A percentile compares a stretch with the other conserved stretches of the same genome.
phyloP scores from a whole-genome alignment of 2,888 invertebrate genomes.

The Argyresthia albistria region DNA sequence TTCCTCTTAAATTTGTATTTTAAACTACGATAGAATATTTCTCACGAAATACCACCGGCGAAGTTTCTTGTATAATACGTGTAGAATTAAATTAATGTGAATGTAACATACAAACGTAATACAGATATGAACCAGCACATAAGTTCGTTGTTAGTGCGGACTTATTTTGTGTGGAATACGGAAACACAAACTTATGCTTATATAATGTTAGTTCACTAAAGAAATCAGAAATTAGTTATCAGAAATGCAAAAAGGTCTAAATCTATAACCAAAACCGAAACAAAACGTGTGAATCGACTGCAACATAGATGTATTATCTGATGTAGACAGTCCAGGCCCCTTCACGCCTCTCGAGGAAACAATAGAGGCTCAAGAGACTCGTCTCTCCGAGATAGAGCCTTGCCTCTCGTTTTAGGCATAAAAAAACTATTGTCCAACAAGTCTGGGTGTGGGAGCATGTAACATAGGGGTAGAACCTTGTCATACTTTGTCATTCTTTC shows the following conservation, averaged over 20 bases:
- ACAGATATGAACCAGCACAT: too few species aligned
- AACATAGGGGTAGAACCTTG: too few species aligned
- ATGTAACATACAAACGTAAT: neutral
- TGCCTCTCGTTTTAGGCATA: neutral
- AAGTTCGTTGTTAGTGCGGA: too few species aligned
- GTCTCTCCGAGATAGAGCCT: slow-evolving; percentile 1
- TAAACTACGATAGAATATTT: slow-evolving; percentile 24
- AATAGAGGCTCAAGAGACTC: neutral
- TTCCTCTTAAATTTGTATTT: slow-evolving; percentile 21
- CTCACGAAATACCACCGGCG: slow-evolving; percentile 22
- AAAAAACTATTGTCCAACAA: neutral
- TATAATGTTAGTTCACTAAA: too few species aligned
- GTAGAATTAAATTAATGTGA: too few species aligned
- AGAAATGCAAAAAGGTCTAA: too few species aligned
- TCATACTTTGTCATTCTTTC: too few species aligned
- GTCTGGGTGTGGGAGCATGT: neutral
- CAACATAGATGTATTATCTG: neutral
- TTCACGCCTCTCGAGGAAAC: neutral
- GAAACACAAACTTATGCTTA: too few species aligned
- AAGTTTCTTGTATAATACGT: neutral
- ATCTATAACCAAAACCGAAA: too few species aligned
- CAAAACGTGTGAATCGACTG: neutral
- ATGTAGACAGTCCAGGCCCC: neutral
- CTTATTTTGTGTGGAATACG: too few species aligned
- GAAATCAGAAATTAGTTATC: too few species aligned